Conservation (phyloP, 2,888 invertebrate genomes). For the Scaptomyza flava region DNA sequence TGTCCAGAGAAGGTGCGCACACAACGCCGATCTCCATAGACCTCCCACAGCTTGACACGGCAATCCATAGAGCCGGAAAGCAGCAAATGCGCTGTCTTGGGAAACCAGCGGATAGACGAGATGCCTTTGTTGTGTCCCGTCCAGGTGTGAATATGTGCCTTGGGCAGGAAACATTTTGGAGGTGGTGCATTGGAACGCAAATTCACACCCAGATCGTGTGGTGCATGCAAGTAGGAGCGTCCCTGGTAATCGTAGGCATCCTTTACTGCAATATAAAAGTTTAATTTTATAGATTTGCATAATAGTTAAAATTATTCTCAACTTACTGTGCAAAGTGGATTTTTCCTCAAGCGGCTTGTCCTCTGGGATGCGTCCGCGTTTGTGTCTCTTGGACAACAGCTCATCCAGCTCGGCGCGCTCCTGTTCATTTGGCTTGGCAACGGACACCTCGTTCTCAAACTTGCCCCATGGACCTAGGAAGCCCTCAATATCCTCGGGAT, state of each 20-base stretch:
- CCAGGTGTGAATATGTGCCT: conserved; percentile 98
- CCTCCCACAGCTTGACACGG: conserved; percentile 99
- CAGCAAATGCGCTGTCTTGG: conserved; percentile 96
- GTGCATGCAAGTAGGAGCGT: conserved; percentile 95
- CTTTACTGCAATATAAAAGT: conserved; percentile 88
- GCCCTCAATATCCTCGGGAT: conserved; percentile 96
- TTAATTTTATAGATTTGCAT: background rate
- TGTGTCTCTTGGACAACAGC: conserved; percentile 95
- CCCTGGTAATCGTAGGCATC: conserved; percentile 98
- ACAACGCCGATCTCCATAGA: conserved; percentile 96
- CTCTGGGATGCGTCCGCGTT: conserved; percentile 93
- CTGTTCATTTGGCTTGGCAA: conserved; percentile 96
- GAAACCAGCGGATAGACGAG: conserved; percentile 97
- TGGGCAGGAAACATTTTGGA: conserved; percentile 97
- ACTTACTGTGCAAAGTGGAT: conserved; percentile 94
- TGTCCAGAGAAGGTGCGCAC: conserved; percentile 98
- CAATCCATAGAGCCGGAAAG: conserved; percentile 99
- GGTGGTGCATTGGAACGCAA: conserved; percentile 94
- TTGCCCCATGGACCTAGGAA: conserved; percentile 99
- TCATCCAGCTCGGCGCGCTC: conserved; percentile 97
- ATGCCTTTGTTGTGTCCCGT: conserved; percentile 98
- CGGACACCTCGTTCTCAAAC: conserved; percentile 94
- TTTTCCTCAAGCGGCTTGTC: conserved; percentile 98
- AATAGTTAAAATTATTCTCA: background rate
- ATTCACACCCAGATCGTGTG: conserved; percentile 96